Evolutionary conservation across 2,797 vertebrate species (phyloP).

Genomic region (Silurus lanzhouensis): DNA sequence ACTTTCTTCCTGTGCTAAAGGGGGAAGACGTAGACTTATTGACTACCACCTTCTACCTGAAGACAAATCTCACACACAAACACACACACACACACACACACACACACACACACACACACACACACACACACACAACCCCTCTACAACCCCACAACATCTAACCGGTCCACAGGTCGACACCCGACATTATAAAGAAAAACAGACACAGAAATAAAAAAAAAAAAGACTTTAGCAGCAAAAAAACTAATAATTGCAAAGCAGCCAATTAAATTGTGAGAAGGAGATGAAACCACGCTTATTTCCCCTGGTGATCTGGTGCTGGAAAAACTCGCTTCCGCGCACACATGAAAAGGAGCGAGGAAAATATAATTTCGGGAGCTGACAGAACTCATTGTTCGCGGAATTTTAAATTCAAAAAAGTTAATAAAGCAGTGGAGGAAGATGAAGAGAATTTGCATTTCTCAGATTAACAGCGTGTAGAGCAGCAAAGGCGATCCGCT

Average conservation of each 20-base stretch:
- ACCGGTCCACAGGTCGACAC: slow-evolving; percentile 51
- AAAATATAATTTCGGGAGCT: slow-evolving; percentile 99
- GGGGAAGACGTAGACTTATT: slow-evolving; percentile 1
- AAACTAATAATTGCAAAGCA: slow-evolving; percentile 99
- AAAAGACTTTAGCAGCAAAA: slow-evolving; percentile 99
- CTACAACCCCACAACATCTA: slow-evolving; percentile 28
- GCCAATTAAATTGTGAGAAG: slow-evolving; percentile 99
- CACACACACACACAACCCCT: neutral
- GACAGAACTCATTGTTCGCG: slow-evolving; percentile 99
- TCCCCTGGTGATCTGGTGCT: slow-evolving; percentile 99
- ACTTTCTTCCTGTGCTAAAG: neutral
- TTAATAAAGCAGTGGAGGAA: slow-evolving; percentile 99
- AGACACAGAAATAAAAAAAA: slow-evolving; percentile 93
- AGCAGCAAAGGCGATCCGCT: slow-evolving; percentile 99
- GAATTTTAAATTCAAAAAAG: slow-evolving; percentile 99
- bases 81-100: neutral
- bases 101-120: neutral
- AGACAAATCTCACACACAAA: slow-evolving; percentile 3
- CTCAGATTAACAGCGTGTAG: slow-evolving; percentile 99
- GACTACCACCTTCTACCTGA: slow-evolving; percentile 6
- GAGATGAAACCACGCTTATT: slow-evolving; percentile 99
- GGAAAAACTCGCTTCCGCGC: slow-evolving; percentile 97
- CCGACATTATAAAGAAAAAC: slow-evolving; percentile 96
- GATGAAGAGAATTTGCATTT: slow-evolving; percentile 99
- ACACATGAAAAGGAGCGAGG: slow-evolving; percentile 90